A percentile compares a stretch with the other conserved stretches of the same genome.
Evolutionary conservation across 1,140 invertebrate species (phyloP).

Genomic region (Drosophila orosa): DNA sequence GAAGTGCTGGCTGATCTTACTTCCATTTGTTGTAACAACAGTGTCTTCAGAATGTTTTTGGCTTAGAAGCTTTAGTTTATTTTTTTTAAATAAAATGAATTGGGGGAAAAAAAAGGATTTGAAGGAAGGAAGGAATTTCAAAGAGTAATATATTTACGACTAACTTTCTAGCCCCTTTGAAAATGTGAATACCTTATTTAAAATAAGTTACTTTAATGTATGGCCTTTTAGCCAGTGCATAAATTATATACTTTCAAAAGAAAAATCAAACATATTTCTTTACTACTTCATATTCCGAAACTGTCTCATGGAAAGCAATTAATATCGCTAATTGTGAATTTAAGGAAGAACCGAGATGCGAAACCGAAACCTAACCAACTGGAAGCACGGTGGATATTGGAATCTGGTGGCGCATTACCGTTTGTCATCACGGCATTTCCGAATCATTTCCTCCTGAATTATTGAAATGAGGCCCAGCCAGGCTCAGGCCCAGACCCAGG

Average conservation of each 20-base stretch:
- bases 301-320: background rate
- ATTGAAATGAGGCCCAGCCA: constrained; percentile 59
- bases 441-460: constrained; percentile 71
- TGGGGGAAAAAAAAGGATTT: background rate
- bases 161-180: too few species aligned
- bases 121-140: background rate
- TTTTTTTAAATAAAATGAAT: background rate
- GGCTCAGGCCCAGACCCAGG: background rate
- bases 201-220: background rate
- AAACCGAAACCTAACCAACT: constrained; percentile 16
- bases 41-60: background rate
- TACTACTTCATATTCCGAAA: background rate
- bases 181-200: too few species aligned
- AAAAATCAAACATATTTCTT: background rate
- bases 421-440: constrained; percentile 69
- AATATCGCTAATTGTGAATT: constrained; percentile 4
- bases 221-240: background rate
- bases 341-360: background rate
- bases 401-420: constrained; percentile 61
- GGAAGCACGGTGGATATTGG: constrained; percentile 51
- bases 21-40: constrained; percentile 14
- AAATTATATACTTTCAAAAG: background rate
- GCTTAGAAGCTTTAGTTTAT: background rate
- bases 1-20: constrained; percentile 5
- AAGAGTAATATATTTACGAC: background rate